phyloP scores from a whole-genome alignment of 2,888 invertebrate species.

The Cheilosia vernalis region DNA sequence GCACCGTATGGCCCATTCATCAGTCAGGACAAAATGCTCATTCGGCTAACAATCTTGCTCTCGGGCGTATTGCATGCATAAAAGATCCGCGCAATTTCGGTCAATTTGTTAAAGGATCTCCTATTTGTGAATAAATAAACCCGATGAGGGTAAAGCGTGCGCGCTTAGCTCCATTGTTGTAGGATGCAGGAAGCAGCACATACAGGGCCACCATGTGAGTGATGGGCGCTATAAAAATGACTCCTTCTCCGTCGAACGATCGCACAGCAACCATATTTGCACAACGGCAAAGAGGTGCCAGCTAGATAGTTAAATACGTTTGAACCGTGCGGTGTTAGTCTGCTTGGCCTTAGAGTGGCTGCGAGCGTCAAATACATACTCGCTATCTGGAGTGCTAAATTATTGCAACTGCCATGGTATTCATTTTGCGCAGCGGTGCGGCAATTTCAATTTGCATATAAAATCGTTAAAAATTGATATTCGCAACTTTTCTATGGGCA shows the following conservation, averaged over 20 bases:
- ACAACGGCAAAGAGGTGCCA: conserved; percentile 57
- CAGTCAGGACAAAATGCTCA: conserved; percentile 60
- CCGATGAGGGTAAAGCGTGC: conserved; percentile 32
- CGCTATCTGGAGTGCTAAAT: conserved; percentile 69
- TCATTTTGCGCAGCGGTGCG: conserved; percentile 59
- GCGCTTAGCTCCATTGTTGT: conserved; percentile 57
- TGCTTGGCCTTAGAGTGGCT: conserved; percentile 40
- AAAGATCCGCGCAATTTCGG: conserved; percentile 74
- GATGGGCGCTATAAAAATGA: conserved; percentile 71
- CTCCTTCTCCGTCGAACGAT: conserved; percentile 43
- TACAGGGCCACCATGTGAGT: conserved; percentile 48
- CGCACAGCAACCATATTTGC: conserved; percentile 43
- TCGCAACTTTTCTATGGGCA: conserved; percentile 65
- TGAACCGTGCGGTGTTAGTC: conserved; percentile 48
- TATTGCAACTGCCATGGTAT: conserved; percentile 69
- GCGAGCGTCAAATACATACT: conserved; percentile 30
- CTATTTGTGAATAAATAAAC: conserved; percentile 71
- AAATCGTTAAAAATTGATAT: conserved; percentile 75
- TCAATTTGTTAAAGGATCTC: conserved; percentile 75
- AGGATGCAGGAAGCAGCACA: conserved; percentile 65
- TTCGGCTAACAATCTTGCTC: conserved; percentile 49
- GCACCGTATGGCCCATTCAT: conserved; percentile 55
- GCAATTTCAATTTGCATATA: conserved; percentile 74
- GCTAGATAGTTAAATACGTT: conserved; percentile 61
- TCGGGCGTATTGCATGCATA: conserved; percentile 65